These are phyloP conservation scores for Girardinus metallicus DNA, from an alignment of 2,797 vertebrate genomes.

Conservation along the genomic window DNA sequence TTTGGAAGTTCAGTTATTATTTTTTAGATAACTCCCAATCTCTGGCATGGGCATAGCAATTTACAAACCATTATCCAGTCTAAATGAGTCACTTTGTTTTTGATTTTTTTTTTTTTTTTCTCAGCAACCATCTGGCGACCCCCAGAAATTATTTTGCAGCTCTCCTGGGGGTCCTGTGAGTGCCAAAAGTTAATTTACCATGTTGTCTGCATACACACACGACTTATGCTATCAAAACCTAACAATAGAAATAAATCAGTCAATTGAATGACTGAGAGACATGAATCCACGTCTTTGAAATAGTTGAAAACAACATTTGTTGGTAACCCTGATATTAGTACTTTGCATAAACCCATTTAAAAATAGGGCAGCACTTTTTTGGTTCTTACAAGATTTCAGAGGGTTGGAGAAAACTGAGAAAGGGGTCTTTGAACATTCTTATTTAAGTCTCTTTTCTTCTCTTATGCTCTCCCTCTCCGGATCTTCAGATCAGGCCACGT, in stretches of 20 bases:
- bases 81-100: constrained; percentile 2
- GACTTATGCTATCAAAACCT: constrained; percentile 2
- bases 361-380: neutral
- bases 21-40: neutral
- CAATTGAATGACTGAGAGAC: neutral
- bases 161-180: constrained; percentile 3
- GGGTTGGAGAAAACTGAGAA: neutral
- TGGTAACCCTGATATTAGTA: neutral
- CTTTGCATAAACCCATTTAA: neutral
- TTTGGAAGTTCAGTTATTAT: neutral
- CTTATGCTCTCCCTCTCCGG: neutral
- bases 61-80: neutral
- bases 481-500: neutral
- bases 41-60: neutral
- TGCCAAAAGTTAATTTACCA: constrained; percentile 8
- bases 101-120: neutral
- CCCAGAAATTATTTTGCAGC: constrained; percentile 7
- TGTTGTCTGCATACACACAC: constrained; percentile 1
- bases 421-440: neutral
- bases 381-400: neutral
- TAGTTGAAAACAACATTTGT: constrained; percentile 4
- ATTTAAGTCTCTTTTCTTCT: neutral
- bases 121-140: constrained; percentile 5
- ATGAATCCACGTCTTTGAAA: neutral
- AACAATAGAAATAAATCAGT: constrained; percentile 1